These are phyloP conservation scores for Dolichomitus sp. DNA, from an alignment of 2,888 invertebrate genomes.

Conservation along the genomic window DNA sequence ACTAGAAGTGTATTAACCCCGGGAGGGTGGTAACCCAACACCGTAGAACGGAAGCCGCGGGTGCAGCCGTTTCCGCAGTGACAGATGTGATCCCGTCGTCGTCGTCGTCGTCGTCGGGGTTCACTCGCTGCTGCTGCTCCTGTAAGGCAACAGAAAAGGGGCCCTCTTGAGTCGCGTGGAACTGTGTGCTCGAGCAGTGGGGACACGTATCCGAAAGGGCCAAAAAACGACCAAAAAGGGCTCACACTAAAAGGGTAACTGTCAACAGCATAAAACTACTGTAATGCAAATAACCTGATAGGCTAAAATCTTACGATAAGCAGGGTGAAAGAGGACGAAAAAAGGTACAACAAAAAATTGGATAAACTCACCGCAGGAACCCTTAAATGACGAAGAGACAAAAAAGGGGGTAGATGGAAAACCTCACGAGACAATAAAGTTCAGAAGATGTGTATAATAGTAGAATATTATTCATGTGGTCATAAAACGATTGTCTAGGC, in stretches of 20 bases:
- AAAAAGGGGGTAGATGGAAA: slow-evolving; percentile 24
- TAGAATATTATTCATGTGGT: slow-evolving; percentile 55
- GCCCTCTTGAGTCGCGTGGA: slow-evolving; percentile 50
- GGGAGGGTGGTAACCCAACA: slow-evolving; percentile 75
- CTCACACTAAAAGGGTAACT: slow-evolving; percentile 68
- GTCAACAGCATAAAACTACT: slow-evolving; percentile 74
- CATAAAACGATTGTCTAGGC: slow-evolving; percentile 77
- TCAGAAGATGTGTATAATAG: slow-evolving; percentile 2
- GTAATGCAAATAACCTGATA: slow-evolving; percentile 67
- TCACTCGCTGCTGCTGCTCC: slow-evolving; percentile 75
- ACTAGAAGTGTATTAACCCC: slow-evolving; percentile 74
- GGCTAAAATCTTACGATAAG: slow-evolving; percentile 59
- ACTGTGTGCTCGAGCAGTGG: slow-evolving; percentile 42
- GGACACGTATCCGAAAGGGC: slow-evolving; percentile 63
- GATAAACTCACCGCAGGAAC: neutral
- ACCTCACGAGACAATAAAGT: neutral
- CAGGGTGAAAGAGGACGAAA: slow-evolving; percentile 37
- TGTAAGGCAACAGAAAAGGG: slow-evolving; percentile 51
- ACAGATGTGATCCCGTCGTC: slow-evolving; percentile 81
- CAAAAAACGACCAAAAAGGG: slow-evolving; percentile 9
- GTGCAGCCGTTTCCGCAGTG: slow-evolving; percentile 82
- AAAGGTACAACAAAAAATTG: neutral
- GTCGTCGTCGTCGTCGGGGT: slow-evolving; percentile 46
- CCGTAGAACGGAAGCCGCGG: slow-evolving; percentile 76
- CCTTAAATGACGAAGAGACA: slow-evolving; percentile 33